Evolutionary conservation across 2,888 invertebrate species (phyloP).

Genomic region (Linyphia triangularis): DNA sequence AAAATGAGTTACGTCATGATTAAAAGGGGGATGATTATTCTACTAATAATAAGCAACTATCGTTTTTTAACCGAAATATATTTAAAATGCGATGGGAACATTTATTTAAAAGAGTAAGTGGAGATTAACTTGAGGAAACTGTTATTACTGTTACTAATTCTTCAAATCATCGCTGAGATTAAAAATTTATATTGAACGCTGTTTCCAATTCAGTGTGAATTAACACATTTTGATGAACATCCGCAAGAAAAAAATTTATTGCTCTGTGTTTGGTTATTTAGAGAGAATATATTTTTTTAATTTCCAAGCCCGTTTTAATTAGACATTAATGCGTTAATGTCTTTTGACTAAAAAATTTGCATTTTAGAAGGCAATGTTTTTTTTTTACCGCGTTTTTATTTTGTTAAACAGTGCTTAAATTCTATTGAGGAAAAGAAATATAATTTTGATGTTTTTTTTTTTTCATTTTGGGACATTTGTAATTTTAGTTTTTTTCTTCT

Average conservation of each 20-base stretch:
- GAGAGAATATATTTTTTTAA: not conserved
- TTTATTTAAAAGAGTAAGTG: not conserved
- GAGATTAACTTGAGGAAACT: not conserved
- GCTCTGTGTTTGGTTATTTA: not conserved
- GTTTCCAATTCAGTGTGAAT: not conserved
- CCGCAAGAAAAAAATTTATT: not conserved
- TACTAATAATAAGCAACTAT: no score
- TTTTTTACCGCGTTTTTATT: not conserved
- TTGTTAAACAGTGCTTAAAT: not conserved
- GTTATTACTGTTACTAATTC: not conserved
- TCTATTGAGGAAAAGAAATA: not conserved
- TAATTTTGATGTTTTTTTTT: not conserved
- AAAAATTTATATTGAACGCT: not conserved
- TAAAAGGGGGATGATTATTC: no score
- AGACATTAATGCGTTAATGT: slow-evolving; percentile 34
- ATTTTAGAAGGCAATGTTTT: not conserved
- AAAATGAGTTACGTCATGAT: no score
- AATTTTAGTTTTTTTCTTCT: no score
- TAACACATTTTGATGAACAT: not conserved
- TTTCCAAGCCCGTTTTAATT: not conserved
- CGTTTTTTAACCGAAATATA: no score
- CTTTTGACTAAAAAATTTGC: not conserved
- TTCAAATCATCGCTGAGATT: not conserved
- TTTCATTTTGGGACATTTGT: no score
- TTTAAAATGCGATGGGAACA: not conserved